phyloP scores from a whole-genome alignment of 2,113 vertebrate genomes.

The Syngnathus floridae region DNA sequence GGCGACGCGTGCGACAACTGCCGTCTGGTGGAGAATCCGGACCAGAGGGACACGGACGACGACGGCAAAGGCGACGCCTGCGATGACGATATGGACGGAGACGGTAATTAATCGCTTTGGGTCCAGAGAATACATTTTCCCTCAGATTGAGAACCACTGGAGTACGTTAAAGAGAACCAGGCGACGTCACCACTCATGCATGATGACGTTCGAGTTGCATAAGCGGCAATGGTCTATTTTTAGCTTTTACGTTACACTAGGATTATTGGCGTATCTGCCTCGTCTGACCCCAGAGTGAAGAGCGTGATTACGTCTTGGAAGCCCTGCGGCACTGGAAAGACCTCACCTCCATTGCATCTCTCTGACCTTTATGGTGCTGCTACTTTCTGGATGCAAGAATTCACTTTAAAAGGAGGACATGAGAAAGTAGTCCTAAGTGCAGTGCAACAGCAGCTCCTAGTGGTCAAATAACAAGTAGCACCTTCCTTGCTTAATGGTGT shows the following conservation, averaged over 20 bases:
- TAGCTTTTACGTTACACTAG: background rate
- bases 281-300: conserved; percentile 37
- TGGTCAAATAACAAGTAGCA: conserved; percentile 11
- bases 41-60: conserved; percentile 90
- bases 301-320: conserved; percentile 46
- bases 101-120: conserved; percentile 67
- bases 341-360: conserved; percentile 37
- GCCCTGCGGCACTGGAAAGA: conserved; percentile 34
- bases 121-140: background rate
- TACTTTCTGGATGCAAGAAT: conserved; percentile 39
- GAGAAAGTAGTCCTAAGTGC: conserved; percentile 13
- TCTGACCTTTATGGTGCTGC: conserved; percentile 55
- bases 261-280: background rate
- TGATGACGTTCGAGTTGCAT: conserved; percentile 33
- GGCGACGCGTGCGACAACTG: conserved; percentile 97
- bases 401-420: conserved; percentile 16
- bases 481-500: too few species aligned
- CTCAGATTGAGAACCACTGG: background rate
- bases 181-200: conserved; percentile 16
- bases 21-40: conserved; percentile 79
- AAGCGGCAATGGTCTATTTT: conserved; percentile 17
- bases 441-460: conserved; percentile 58
- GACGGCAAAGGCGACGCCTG: conserved; percentile 93
- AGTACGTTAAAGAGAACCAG: conserved; percentile 9
- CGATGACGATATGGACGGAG: conserved; percentile 96